phyloP scores from a whole-genome alignment of 2,888 invertebrate species.

The Pantelozetes paolii region DNA sequence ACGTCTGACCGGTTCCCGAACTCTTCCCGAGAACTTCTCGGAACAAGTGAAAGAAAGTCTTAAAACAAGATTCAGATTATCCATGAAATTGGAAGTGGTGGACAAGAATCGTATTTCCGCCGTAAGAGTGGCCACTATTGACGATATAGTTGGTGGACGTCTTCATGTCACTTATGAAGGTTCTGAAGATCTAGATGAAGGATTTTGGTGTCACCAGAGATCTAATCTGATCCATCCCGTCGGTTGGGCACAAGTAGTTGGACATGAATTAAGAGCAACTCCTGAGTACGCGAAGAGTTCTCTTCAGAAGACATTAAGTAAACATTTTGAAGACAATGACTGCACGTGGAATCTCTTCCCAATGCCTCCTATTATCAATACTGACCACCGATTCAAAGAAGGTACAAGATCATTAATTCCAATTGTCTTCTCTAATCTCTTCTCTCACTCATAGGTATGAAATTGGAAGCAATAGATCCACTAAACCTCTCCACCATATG shows the following conservation, averaged over 20 bases:
- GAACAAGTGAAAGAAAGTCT: slow-evolving; percentile 54
- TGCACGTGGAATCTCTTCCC: slow-evolving; percentile 73
- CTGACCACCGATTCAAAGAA: slow-evolving; percentile 57
- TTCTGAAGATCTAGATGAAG: slow-evolving; percentile 51
- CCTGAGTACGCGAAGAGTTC: slow-evolving; percentile 55
- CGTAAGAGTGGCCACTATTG: slow-evolving; percentile 77
- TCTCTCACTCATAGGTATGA: slow-evolving; percentile 58
- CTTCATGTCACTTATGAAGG: slow-evolving; percentile 86
- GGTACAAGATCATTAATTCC: no score
- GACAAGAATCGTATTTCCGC: slow-evolving; percentile 93
- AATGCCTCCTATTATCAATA: slow-evolving; percentile 9
- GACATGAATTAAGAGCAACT: slow-evolving; percentile 81
- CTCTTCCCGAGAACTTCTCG: slow-evolving; percentile 86
- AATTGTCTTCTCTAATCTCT: slow-evolving; percentile 54
- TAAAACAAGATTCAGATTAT: slow-evolving; percentile 54
- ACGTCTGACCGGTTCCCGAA: slow-evolving; percentile 87
- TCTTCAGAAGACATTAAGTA: slow-evolving; percentile 57
- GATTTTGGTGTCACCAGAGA: slow-evolving; percentile 96
- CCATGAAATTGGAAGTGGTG: slow-evolving; percentile 84
- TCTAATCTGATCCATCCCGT: slow-evolving; percentile 91
- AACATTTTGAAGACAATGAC: slow-evolving; percentile 68
- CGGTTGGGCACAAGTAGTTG: slow-evolving; percentile 89
- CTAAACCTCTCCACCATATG: slow-evolving; percentile 88
- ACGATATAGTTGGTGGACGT: slow-evolving; percentile 85
- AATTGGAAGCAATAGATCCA: slow-evolving; percentile 93